Evolutionary conservation across 92 coral and sea anemone species (phyloP).

Genomic region (Palythoa grandis): DNA sequence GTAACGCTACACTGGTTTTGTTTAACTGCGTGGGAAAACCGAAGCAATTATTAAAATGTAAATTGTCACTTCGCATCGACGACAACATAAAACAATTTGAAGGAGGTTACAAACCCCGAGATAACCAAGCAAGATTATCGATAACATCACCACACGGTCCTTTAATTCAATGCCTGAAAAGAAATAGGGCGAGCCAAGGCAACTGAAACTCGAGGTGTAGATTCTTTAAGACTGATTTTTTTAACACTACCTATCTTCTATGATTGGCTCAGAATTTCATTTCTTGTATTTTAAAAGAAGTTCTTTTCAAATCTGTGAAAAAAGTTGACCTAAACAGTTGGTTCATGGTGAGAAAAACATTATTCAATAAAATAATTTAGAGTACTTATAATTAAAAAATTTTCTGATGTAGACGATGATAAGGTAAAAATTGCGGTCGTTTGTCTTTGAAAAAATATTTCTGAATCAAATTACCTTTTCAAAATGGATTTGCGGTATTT

Average conservation of each 20-base stretch:
- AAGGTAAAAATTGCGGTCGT: not conserved
- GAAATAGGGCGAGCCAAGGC: not conserved
- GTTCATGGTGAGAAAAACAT: too few species aligned
- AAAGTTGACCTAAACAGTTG: too few species aligned
- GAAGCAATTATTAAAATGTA: not conserved
- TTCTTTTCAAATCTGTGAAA: too few species aligned
- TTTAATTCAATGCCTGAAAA: not conserved
- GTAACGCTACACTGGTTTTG: not conserved
- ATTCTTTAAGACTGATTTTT: not conserved
- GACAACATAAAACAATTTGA: slow-evolving; percentile 30
- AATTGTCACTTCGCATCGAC: slow-evolving; percentile 31
- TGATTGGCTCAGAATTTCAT: not conserved
- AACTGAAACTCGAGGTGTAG: not conserved
- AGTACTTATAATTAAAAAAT: too few species aligned
- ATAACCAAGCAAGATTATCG: slow-evolving; percentile 5
- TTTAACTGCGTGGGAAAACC: slow-evolving; percentile 33
- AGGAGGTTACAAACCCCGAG: not conserved
- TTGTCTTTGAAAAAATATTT: not conserved
- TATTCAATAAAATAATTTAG: too few species aligned
- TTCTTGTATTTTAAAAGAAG: too few species aligned
- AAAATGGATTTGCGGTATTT: slow-evolving; percentile 1
- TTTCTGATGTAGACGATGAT: too few species aligned
- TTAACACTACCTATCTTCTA: not conserved
- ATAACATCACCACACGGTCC: not conserved
- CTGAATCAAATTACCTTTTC: not conserved